Base-by-base conservation (phyloP, 2,888 invertebrate genomes). In the Stenurella melanura region DNA sequence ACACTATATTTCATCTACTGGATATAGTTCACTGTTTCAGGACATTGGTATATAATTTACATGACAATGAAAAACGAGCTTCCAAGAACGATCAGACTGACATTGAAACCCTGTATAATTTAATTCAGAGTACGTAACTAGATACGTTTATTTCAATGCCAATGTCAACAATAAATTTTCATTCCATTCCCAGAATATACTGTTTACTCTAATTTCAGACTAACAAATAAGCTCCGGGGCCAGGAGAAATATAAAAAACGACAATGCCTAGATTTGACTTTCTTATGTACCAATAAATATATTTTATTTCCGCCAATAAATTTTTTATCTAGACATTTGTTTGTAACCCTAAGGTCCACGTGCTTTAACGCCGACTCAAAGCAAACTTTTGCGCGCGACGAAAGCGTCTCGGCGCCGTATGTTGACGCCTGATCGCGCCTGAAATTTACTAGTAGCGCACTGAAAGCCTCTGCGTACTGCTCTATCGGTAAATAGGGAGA, bases 331-430 rank as follows among this genome's bases (percentile, higher is more conserved):
- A n/a, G 19, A 69, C 60, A 18, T n/a, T 60, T 60, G 58, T 70
- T 70, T 70, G 60, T 60, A 21, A 42, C 70, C 70, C 60, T 18
- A 18, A 42, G 17, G 70, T 70, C 70, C 82, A 82, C 82, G 81
- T 82, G 81, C 60, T 56, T 10, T 61, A 74, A 78, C 78, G 80
- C 79, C 78, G 82, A 77, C 82, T 77, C 79, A 75, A 19, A 78
- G 67, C 15, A 18, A 61, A 66, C 26, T 69, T 73, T 74, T 75
- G 77, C 77, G 79, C 77, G 67, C 73, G 75, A 73, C 71, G 54
- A 60, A 73, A 74, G 70, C 76, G 73, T 68, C 77, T 17, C 70
- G 79, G 73, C 79, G 79, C 79, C 79, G 75, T 68, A 60, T 75
- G 73, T 75, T 71, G 79, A 75, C 68, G 79, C 74, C 74, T 68